phyloP scores from a whole-genome alignment of 2,113 vertebrate species.

The Albula glossodonta region DNA sequence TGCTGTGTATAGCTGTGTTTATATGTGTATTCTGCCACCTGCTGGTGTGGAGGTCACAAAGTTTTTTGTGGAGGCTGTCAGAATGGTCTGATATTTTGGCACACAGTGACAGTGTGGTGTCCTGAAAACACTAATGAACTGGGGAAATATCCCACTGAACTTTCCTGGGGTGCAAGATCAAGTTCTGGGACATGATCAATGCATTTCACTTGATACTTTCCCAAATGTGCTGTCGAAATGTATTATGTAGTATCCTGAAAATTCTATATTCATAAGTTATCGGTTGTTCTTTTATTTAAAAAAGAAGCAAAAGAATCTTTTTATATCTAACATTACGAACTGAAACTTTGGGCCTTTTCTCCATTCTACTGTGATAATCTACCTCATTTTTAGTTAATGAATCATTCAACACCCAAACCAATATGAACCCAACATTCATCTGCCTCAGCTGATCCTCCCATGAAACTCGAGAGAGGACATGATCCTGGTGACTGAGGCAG shows the following conservation, averaged over 20 bases:
- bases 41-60: background rate
- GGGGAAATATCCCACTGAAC: no score
- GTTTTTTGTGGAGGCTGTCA: background rate
- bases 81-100: no score
- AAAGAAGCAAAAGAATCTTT: background rate
- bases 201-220: constrained; percentile 30
- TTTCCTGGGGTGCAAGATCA: background rate
- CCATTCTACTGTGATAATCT: constrained; percentile 36
- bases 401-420: background rate
- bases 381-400: constrained; percentile 44
- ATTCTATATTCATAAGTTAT: background rate
- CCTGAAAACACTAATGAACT: background rate
- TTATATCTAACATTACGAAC: background rate
- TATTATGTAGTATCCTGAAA: constrained; percentile 6
- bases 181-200: background rate
- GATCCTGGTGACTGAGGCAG: no score
- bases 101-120: background rate
- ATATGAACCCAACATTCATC: background rate
- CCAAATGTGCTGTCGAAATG: constrained; percentile 11
- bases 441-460: background rate
- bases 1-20: constrained; percentile 75
- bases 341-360: background rate
- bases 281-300: background rate
- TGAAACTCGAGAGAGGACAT: no score
- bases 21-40: background rate